Base-by-base conservation (phyloP, 2,888 invertebrate species). In the Lamproptera curius region DNA sequence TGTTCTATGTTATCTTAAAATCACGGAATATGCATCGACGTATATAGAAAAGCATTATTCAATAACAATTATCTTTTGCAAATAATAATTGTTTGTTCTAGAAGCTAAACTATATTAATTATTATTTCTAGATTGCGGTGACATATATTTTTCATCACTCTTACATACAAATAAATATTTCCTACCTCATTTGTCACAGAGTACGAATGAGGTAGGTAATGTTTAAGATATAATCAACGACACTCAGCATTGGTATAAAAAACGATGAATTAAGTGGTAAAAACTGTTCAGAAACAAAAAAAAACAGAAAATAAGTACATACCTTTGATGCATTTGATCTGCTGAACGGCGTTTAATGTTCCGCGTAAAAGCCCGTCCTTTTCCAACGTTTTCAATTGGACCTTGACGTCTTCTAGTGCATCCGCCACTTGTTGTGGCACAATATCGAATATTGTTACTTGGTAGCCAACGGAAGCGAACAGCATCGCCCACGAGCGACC, bases 401-500 rank as follows among this genome's bases (percentile, higher is more conserved):
- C 75, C 58, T 92, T 78, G 41, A 97, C 94, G 57, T 95, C 93
- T 4, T 84, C 88, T 1, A 97, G 76, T 0, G 97, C 96, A 40
- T 89, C 89, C 9, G 90, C 76, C 16, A 97, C 91, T 78, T 95
- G 95, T 54, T 93, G 89, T 1, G 92, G 89, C 28, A 94, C 85
- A 42, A 95, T 93, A 67, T 99, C 99, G 73, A 92, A 98, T 40
- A 99, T 88, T 10, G 90, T 89, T 17, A 98, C 98, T 70, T 93
- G 90, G 76, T 97, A 98, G 8, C 97, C 98, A 3, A 93, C 95
- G 6, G 95, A 92, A 0, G 97, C 97, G 77, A 97, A 99, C 26
- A 98, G 89, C 97, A 98, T 98, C 0, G 98, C 95, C 97, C 97
- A 99, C 63, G 97, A 97, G 46, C 96, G 91, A 1, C 98, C 99